A percentile compares a stretch with the other conserved stretches of the same genome.
Evolutionary conservation across 2,888 invertebrate genomes (phyloP).

Genomic region (Mylabris sibirica): DNA sequence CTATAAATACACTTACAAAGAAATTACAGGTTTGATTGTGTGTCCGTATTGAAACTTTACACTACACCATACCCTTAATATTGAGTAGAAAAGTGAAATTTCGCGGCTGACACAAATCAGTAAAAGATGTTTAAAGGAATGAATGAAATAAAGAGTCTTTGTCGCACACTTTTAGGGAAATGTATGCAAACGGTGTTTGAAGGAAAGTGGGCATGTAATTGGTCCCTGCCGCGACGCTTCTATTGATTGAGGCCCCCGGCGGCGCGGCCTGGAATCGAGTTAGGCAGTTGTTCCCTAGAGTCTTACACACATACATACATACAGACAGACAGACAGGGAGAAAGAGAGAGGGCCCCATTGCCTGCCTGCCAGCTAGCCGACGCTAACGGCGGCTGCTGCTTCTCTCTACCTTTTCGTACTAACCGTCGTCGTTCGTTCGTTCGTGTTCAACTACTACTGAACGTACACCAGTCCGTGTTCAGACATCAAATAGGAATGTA

Average conservation of each 20-base stretch:
- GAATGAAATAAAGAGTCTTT: conserved; percentile 48
- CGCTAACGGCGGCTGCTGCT: conserved; percentile 35
- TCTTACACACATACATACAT: conserved; percentile 21
- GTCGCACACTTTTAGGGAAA: conserved; percentile 52
- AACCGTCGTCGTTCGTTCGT: not conserved
- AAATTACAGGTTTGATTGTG: too few relatives aligned
- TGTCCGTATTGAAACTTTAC: too few relatives aligned
- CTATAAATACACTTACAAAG: too few relatives aligned
- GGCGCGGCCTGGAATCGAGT: conserved; percentile 60
- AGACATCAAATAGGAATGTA: not conserved
- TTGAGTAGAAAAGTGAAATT: conserved; percentile 1
- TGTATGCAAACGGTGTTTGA: conserved; percentile 65
- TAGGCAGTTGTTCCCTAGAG: conserved; percentile 59
- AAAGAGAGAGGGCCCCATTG: conserved; percentile 21
- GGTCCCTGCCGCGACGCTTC: conserved; percentile 62
- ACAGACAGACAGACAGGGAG: not conserved
- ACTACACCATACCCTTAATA: too few relatives aligned
- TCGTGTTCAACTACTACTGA: not conserved
- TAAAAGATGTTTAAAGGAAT: conserved; percentile 35
- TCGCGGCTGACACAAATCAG: conserved; percentile 26
- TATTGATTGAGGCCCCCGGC: conserved; percentile 63
- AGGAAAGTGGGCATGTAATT: conserved; percentile 65
- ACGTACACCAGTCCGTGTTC: not conserved
- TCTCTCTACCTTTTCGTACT: conserved; percentile 18
- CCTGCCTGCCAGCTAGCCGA: conserved; percentile 27